These are phyloP conservation scores for Leptodirus hochenwartii DNA, from an alignment of 2,888 invertebrate genomes.

Conservation along the genomic window DNA sequence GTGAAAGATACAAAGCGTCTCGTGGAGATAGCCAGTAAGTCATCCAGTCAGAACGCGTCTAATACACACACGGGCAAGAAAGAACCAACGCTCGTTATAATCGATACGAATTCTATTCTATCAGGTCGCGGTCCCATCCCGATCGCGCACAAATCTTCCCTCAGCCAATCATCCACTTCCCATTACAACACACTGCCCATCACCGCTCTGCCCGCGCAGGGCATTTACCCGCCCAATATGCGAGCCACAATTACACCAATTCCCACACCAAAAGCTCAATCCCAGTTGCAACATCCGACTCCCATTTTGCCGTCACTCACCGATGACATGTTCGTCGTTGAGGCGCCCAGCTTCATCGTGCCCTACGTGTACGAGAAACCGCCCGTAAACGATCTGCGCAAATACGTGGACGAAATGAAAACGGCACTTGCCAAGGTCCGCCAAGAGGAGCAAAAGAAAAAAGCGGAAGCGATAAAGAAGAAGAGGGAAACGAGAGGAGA, in stretches of 20 bases:
- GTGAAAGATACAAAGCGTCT: slow-evolving; percentile 54
- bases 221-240: slow-evolving; percentile 43
- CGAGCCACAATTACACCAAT: slow-evolving; percentile 37
- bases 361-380: slow-evolving; percentile 88
- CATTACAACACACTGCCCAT: slow-evolving; percentile 31
- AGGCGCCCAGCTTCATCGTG: slow-evolving; percentile 84
- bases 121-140: slow-evolving; percentile 42
- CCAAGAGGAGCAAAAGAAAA: slow-evolving; percentile 23
- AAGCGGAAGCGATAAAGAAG: slow-evolving; percentile 23
- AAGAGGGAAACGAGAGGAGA: slow-evolving; percentile 15
- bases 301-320: slow-evolving; percentile 65
- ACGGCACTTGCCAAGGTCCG: slow-evolving; percentile 25
- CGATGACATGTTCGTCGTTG: slow-evolving; percentile 84
- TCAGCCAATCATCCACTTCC: slow-evolving; percentile 17
- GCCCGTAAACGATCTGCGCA: slow-evolving; percentile 57
- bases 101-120: slow-evolving; percentile 56
- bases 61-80: slow-evolving; percentile 32
- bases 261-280: slow-evolving; percentile 23
- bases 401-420: slow-evolving; percentile 35
- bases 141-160: slow-evolving; percentile 21
- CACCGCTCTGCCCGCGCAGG: slow-evolving; percentile 37
- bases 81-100: slow-evolving; percentile 59
- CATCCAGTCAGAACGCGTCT: slow-evolving; percentile 17
- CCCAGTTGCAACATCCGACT: slow-evolving; percentile 28
- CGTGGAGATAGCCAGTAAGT: slow-evolving; percentile 48